These are phyloP conservation scores for Cydia strobilella DNA, from an alignment of 1,140 invertebrate species.

Conservation along the genomic window DNA sequence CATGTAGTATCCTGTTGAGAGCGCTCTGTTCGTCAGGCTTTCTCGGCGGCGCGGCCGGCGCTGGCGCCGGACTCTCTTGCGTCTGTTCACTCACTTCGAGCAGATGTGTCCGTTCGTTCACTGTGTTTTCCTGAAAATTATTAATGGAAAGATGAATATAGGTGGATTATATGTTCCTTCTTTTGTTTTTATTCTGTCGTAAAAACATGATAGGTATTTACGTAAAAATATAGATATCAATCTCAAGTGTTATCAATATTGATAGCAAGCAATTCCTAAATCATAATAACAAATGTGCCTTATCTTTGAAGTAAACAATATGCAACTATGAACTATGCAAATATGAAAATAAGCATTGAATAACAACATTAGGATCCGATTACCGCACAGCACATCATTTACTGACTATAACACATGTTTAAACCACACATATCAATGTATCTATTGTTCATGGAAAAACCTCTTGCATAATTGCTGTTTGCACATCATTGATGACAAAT, in stretches of 20 bases:
- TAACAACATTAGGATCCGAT: not conserved
- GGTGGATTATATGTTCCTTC: too few relatives aligned
- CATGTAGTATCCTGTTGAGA: conserved; percentile 91
- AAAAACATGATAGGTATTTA: too few relatives aligned
- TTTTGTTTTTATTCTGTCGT: too few relatives aligned
- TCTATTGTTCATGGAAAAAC: conserved; percentile 10
- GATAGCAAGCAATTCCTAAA: too few relatives aligned
- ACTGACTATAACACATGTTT: not conserved
- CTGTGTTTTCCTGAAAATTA: conserved; percentile 79
- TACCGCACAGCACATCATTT: not conserved
- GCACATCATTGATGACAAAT: not conserved
- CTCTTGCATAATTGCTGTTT: not conserved
- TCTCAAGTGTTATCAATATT: too few relatives aligned
- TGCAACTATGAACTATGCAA: not conserved
- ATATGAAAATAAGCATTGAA: not conserved
- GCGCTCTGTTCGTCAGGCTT: conserved; percentile 95
- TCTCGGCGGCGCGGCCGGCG: conserved; percentile 78
- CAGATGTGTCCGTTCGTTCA: conserved; percentile 84
- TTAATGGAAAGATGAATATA: not conserved
- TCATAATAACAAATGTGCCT: too few relatives aligned
- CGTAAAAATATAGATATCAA: too few relatives aligned
- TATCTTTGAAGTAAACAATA: too few relatives aligned
- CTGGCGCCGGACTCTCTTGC: conserved; percentile 69
- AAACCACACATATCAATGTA: not conserved
- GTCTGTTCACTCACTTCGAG: conserved; percentile 85